phyloP scores from a whole-genome alignment of 2,888 invertebrate genomes.

The Caenorhabditis doughertyi region DNA sequence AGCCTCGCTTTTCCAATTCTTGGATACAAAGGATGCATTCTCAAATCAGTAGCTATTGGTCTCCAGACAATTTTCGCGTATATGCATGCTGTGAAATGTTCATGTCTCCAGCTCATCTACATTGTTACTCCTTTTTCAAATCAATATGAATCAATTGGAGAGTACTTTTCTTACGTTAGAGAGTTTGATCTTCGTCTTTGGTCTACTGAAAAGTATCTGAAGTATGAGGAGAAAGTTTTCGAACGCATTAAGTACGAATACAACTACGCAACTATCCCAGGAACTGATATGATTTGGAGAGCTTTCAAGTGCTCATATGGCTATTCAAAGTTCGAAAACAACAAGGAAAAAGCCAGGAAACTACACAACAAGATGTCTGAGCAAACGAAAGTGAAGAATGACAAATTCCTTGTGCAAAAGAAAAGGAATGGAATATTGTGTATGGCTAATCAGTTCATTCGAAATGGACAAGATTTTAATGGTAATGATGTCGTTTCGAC shows the following conservation, averaged over 20 bases:
- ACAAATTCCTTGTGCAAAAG: too few relatives aligned
- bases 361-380: too few relatives aligned
- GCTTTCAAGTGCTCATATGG: neutral
- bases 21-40: neutral
- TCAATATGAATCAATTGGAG: neutral
- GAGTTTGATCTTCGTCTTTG: conserved; percentile 10
- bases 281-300: conserved; percentile 3
- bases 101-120: neutral
- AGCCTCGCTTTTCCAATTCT: neutral
- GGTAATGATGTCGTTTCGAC: too few relatives aligned
- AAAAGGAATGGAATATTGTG: too few relatives aligned
- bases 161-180: neutral
- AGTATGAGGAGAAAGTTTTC: neutral
- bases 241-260: neutral
- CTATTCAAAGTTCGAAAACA: neutral
- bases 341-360: too few relatives aligned
- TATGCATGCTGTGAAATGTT: neutral
- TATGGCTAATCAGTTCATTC: too few relatives aligned
- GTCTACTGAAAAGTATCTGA: neutral
- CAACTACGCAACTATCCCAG: neutral
- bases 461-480: too few relatives aligned
- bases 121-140: neutral
- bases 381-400: too few relatives aligned
- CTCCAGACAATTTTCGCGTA: neutral
- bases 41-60: neutral